Conservation (phyloP, 2,888 invertebrate genomes). For the Apomyelois bistriatella region DNA sequence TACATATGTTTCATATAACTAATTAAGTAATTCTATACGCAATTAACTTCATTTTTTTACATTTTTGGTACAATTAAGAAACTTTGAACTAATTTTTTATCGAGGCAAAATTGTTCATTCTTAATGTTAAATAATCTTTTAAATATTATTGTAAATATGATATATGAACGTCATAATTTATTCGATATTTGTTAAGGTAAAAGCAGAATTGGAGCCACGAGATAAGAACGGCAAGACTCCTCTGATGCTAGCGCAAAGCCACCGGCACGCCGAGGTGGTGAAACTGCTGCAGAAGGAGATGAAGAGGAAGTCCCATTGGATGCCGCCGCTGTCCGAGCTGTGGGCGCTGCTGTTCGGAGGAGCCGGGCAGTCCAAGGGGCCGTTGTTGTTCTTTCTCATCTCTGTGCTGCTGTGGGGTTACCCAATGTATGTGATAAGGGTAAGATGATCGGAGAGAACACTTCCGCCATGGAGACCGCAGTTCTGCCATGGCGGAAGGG, state of each 20-base stretch:
- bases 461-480: no score
- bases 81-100: no score
- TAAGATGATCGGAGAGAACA: conserved; percentile 36
- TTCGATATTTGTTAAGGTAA: conserved; percentile 77
- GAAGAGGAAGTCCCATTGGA: conserved; percentile 90
- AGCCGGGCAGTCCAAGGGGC: conserved; percentile 94
- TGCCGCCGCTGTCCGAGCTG: conserved; percentile 92
- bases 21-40: no score
- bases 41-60: no score
- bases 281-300: conserved; percentile 89
- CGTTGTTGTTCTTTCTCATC: conserved; percentile 90
- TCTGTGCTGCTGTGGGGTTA: conserved; percentile 95
- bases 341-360: conserved; percentile 95
- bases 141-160: no score
- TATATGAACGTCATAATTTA: no score
- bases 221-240: conserved; percentile 97
- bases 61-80: no score
- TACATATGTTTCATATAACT: no score
- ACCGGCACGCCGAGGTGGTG: conserved; percentile 92
- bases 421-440: conserved; percentile 94
- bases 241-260: conserved; percentile 92
- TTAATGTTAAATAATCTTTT: no score
- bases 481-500: no score
- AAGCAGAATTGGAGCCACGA: conserved; percentile 90
- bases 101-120: no score